A percentile compares a stretch with the other conserved stretches of the same genome.
phyloP scores from a whole-genome alignment of 2,113 vertebrate species.

The Mohoua ochrocephala region DNA sequence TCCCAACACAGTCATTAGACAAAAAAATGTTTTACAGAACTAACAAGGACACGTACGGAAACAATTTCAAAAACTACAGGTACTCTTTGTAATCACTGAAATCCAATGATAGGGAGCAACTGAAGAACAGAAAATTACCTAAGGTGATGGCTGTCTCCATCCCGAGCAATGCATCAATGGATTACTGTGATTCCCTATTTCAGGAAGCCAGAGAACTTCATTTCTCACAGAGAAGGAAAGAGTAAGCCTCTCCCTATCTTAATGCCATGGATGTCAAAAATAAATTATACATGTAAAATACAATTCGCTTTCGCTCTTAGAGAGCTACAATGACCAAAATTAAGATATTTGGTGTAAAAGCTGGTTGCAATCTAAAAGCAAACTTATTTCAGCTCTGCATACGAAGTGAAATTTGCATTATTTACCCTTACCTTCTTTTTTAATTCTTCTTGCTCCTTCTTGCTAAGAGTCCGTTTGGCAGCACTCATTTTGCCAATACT shows the following conservation, averaged over 20 bases:
- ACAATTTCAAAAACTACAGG: neutral
- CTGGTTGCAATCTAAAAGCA: neutral
- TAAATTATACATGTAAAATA: neutral
- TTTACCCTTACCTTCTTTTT: constrained; percentile 89
- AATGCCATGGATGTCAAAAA: neutral
- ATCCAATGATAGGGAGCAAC: neutral
- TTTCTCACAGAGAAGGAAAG: neutral
- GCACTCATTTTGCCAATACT: constrained; percentile 97
- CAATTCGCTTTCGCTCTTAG: accelerated
- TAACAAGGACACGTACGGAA: neutral
- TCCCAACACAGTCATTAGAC: neutral
- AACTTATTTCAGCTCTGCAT: neutral
- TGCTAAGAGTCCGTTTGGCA: constrained; percentile 93
- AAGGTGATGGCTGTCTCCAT: neutral
- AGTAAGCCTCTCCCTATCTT: neutral
- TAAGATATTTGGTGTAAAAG: neutral
- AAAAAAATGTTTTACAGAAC: neutral
- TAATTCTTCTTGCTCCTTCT: constrained; percentile 95
- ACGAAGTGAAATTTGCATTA: neutral
- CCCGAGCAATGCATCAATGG: neutral
- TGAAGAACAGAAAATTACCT: neutral
- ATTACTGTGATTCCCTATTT: neutral
- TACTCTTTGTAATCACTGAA: neutral
- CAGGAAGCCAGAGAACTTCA: neutral
- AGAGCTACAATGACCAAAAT: neutral